Base-by-base conservation (phyloP, 2,113 vertebrate species). In the Rhineura floridana region DNA sequence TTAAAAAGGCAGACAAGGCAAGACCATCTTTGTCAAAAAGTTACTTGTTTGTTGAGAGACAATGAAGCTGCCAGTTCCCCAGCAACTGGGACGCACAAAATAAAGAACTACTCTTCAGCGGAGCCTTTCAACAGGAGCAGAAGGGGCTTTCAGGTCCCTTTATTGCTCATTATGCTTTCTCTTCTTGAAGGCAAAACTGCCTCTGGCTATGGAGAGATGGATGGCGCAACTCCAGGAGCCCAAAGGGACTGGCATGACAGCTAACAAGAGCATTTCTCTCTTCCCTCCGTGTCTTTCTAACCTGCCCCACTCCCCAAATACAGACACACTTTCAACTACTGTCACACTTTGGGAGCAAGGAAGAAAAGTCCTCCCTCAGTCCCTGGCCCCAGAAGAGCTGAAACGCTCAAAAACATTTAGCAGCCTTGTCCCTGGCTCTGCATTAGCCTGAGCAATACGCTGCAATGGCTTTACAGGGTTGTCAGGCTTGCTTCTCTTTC, bases 121-220 rank as follows among this genome's bases (percentile, higher is more conserved):
- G 44, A 30, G 28, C 25, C 8, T 12, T 48, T 88, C 36, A 50
- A 42, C 88, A 36, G 2, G 50, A 89, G 83, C n/a, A 28, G 42
- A 81, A 44, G 13, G 3, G 6, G 50, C 15, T 1, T 85, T 75
- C 0, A 1, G 25, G 46, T 91, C 79, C 33, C 86, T 90, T 46
- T 0, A 1, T 17, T 89, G 77, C 72, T 87, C 63, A 46, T 0
- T 67, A 89, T 83, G 3, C 63, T 89, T 67, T 46, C 50, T 87
- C 8, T 88, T 70, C 75, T n/a, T 23, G 82, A 83, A 88, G 46
- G 39, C 70, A 86, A 67, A 85, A 76, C 77, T 28, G 78, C 69
- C 88, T 55, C 52, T 17, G 13, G 62, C 77, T 3, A 86, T 1
- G 87, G 36, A 90, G 1, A 39, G 72, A 92, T 12, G 67, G 92